Conservation (phyloP, 2,888 invertebrate species). For the Cerceris rybyensis region DNA sequence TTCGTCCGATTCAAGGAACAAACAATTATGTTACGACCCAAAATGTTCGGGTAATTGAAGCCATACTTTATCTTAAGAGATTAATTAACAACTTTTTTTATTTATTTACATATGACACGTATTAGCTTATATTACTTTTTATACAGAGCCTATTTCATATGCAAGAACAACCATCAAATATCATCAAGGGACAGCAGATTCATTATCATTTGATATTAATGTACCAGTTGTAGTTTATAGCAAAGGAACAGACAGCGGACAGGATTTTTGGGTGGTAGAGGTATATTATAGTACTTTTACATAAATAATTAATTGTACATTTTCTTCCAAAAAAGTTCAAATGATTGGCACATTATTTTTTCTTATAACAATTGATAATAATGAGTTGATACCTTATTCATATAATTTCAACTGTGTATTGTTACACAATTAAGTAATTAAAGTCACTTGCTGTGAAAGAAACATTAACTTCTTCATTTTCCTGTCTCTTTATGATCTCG, state of each 20-base stretch:
- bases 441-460: background rate
- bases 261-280: conserved; percentile 87
- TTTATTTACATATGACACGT: conserved; percentile 7
- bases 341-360: too few relatives aligned
- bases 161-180: conserved; percentile 85
- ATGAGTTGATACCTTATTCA: too few relatives aligned
- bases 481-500: background rate
- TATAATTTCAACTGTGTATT: too few relatives aligned
- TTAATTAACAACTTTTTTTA: conserved; percentile 66
- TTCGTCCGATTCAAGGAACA: conserved; percentile 84
- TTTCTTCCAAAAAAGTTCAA: too few relatives aligned
- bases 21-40: conserved; percentile 88
- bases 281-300: conserved; percentile 64
- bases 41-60: conserved; percentile 86
- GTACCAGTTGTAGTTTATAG: conserved; percentile 86
- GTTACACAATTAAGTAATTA: too few relatives aligned
- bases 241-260: conserved; percentile 85
- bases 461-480: too few relatives aligned
- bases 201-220: conserved; percentile 86
- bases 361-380: too few relatives aligned
- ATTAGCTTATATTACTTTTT: conserved; percentile 10
- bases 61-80: conserved; percentile 75
- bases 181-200: conserved; percentile 83
- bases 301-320: background rate
- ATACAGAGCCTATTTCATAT: conserved; percentile 85